Evolutionary conservation across 2,113 vertebrate genomes (phyloP).

Genomic region (Rhizomys pruinosus): DNA sequence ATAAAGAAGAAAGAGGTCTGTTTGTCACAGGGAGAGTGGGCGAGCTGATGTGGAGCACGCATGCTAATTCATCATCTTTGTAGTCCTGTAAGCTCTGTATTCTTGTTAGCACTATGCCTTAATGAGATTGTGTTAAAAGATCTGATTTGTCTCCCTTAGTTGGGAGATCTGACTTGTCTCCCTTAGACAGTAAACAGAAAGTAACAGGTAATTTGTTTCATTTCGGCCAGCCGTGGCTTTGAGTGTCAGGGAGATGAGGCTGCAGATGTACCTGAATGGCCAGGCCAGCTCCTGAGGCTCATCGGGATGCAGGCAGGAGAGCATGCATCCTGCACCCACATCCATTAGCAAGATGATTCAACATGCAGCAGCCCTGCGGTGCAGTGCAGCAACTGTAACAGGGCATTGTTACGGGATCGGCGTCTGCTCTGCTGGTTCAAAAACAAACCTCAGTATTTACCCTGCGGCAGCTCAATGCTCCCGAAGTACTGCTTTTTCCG

Average conservation of each 20-base stretch:
- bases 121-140: conserved; percentile 2
- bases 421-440: conserved; percentile 62
- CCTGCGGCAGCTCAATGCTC: conserved; percentile 11
- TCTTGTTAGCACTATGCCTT: conserved; percentile 40
- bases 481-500: conserved; percentile 4
- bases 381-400: conserved; percentile 51
- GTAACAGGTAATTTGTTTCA: conserved; percentile 28
- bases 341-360: conserved; percentile 55
- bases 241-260: background rate
- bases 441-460: conserved; percentile 72
- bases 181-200: conserved; percentile 19
- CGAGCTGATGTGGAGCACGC: fast-evolving
- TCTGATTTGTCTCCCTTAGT: background rate
- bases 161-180: too few relatives aligned
- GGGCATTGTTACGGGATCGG: conserved; percentile 66
- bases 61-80: background rate
- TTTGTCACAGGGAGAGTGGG: fast-evolving
- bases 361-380: background rate
- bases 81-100: background rate
- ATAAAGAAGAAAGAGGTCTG: background rate
- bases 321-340: background rate
- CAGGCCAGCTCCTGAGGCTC: background rate
- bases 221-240: background rate
- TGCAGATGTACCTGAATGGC: background rate
- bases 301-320: conserved; percentile 14